Evolutionary conservation across 2,797 vertebrate species (phyloP).

Genomic region (Poecilia velifera): DNA sequence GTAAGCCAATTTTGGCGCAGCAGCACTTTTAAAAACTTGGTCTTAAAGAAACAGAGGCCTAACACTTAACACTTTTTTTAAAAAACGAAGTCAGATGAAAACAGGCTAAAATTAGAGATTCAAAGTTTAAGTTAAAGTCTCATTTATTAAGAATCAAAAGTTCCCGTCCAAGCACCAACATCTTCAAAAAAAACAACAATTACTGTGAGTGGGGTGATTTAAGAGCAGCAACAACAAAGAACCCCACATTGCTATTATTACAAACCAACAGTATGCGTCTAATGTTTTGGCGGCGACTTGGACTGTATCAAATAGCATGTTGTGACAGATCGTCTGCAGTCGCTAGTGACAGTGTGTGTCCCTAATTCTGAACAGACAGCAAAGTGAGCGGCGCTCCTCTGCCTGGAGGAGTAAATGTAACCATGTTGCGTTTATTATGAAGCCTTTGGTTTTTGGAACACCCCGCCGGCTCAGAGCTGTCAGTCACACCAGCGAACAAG

Average conservation of each 20-base stretch:
- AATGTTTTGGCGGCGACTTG: not conserved
- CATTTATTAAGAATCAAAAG: not conserved
- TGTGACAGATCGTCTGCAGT: conserved; percentile 26
- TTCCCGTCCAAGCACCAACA: not conserved
- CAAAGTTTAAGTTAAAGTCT: not conserved
- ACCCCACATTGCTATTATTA: not conserved
- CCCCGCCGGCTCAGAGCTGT: conserved; percentile 66
- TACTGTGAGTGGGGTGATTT: not conserved
- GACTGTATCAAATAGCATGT: conserved; percentile 3
- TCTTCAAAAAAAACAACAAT: not conserved
- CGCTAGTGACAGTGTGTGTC: conserved; percentile 20
- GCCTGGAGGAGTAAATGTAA: conserved; percentile 71
- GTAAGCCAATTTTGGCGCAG: not conserved
- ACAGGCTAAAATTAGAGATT: not conserved
- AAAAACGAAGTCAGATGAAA: not conserved
- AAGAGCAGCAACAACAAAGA: not conserved
- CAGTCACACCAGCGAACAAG: conserved; percentile 67
- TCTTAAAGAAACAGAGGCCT: not conserved
- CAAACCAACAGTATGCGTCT: not conserved
- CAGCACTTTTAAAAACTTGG: not conserved
- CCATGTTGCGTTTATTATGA: conserved; percentile 73
- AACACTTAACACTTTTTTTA: not conserved
- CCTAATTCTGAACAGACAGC: conserved; percentile 39
- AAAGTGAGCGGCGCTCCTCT: conserved; percentile 52
- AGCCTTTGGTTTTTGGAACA: conserved; percentile 62